Conservation (phyloP, 1,140 invertebrate genomes). For the Zaprionus tsacasi region DNA sequence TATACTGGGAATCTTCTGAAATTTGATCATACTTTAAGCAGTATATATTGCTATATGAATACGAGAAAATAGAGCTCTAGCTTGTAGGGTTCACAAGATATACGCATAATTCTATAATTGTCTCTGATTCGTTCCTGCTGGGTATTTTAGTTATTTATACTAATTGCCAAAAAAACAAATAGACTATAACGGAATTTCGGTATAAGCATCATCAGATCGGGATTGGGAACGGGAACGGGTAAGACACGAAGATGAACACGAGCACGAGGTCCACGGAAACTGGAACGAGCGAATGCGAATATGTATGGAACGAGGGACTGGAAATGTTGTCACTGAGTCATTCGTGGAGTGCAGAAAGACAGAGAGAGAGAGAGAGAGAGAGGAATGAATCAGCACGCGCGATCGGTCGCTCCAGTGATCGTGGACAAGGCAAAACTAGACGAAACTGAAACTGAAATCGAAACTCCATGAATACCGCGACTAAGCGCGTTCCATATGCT, state of each 20-base stretch:
- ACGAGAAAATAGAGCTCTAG: no score
- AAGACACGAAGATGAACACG: background rate
- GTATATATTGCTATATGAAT: no score
- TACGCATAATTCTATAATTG: no score
- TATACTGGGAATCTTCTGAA: background rate
- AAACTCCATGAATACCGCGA: conserved; percentile 12
- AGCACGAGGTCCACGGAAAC: background rate
- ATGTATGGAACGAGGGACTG: conserved; percentile 13
- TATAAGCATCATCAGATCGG: background rate
- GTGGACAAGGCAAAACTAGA: conserved; percentile 62
- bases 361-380: no score
- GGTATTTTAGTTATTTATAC: conserved; percentile 2
- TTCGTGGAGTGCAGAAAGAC: background rate
- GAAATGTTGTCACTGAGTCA: conserved; percentile 17
- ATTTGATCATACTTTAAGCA: no score
- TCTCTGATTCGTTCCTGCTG: background rate
- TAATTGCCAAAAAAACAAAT: conserved; percentile 7
- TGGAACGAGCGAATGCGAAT: conserved; percentile 20
- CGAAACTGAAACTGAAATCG: conserved; percentile 57
- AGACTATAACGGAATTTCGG: conserved; percentile 6
- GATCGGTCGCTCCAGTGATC: conserved; percentile 11
- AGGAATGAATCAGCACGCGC: conserved; percentile 27
- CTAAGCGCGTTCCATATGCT: conserved; percentile 65
- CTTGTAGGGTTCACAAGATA: no score
- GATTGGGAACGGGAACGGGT: background rate